Base-by-base conservation (phyloP, 2,888 invertebrate genomes). In the Melanargia galathea region DNA sequence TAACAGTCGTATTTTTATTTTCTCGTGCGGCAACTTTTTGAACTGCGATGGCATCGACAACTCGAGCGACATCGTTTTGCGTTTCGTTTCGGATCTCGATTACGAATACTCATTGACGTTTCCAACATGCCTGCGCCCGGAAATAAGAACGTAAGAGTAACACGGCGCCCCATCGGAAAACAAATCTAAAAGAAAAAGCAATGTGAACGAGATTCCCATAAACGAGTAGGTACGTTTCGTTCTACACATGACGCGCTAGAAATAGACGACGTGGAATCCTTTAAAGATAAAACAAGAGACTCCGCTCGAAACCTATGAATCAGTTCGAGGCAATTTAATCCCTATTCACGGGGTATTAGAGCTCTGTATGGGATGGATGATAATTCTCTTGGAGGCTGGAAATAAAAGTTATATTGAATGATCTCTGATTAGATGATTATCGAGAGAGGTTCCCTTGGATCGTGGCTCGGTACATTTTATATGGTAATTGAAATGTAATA, bases 381-480 rank as follows among this genome's bases (percentile, higher is more conserved):
- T 52, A 80, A 63, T 55, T 64, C 72, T 73, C 66, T 74, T 80
- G 73, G 77, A 73, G 66, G 75, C 66, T 73, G 71, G 70, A 79
- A 86, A 86, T 88, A 84, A 90, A 87, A 87, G 82, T 86, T 87
- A 87, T 89, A 87, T 89, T 87, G 87, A 87, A 87, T 86, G 87
- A 86, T 89, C 84, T 82, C 78, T 83, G 89, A 90, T 89, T 86
- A 91, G 90, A 92, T 92, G 88, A 92, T 92, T 91, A 90, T 92
- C 90, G 75, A 77, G 76, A 80, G 80, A 81, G 84, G 80, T 80
- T 85, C 85, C 82, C 82, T 83, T 84, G 78, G 78, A 75, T 78
- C 81, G 81, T 76, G 78, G 77, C 78, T 80, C 81, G 72, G 80
- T 82, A 87, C 84, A 84, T 87, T 90, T 86, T 86, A 85, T 90